phyloP scores from a whole-genome alignment of 1,140 invertebrate genomes.

The Microplitis mediator region DNA sequence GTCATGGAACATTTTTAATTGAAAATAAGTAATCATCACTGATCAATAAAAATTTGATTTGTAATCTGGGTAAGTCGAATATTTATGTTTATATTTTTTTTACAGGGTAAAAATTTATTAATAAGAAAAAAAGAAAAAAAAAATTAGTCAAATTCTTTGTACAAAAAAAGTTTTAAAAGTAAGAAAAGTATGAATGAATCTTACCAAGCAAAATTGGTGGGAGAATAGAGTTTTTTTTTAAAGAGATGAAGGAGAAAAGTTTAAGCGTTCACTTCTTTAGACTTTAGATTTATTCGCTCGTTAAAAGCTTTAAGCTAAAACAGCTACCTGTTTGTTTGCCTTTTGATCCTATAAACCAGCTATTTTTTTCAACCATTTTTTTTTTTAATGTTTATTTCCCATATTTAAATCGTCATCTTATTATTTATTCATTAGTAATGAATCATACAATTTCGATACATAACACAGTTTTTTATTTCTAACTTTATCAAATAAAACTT shows the following conservation, averaged over 20 bases:
- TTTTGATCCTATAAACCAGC: slow-evolving; percentile 45
- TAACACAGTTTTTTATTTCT: too few relatives aligned
- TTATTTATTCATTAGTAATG: too few relatives aligned
- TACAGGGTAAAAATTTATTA: too few relatives aligned
- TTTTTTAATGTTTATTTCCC: not conserved
- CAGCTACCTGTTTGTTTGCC: slow-evolving; percentile 49
- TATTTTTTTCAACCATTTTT: slow-evolving; percentile 34
- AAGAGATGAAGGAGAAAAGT: slow-evolving; percentile 41
- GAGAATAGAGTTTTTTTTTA: slow-evolving; percentile 37
- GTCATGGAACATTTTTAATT: too few relatives aligned
- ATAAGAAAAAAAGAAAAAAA: too few relatives aligned
- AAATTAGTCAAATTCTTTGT: not conserved
- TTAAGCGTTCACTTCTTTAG: slow-evolving; percentile 33
- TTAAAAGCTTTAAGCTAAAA: slow-evolving; percentile 46
- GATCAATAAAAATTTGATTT: too few relatives aligned
- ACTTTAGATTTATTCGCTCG: slow-evolving; percentile 40
- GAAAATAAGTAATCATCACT: too few relatives aligned
- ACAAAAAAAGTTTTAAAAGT: not conserved
- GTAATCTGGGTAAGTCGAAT: too few relatives aligned
- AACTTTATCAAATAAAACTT: too few relatives aligned
- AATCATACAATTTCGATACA: not conserved
- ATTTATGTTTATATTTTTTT: too few relatives aligned
- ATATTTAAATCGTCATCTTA: not conserved
- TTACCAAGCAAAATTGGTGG: not conserved
- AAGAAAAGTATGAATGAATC: slow-evolving; percentile 31